phyloP scores from a whole-genome alignment of 2,888 invertebrate genomes.

The Diadegma fenestrale region DNA sequence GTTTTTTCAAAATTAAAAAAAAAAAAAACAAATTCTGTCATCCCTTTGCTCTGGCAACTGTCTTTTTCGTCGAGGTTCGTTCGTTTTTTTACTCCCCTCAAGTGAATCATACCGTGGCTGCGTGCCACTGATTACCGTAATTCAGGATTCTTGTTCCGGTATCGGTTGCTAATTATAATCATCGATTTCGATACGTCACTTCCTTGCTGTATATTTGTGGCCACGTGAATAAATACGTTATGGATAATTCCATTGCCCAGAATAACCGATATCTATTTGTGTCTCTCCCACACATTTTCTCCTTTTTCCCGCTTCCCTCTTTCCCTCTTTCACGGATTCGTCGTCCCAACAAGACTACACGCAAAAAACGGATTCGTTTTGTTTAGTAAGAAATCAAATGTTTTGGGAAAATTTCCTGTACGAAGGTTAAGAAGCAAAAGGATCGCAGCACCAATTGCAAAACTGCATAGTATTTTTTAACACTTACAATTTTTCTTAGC shows the following conservation, averaged over 20 bases:
- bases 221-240: constrained; percentile 40
- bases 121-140: constrained; percentile 83
- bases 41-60: constrained; percentile 57
- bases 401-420: too few species aligned
- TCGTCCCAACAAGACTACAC: constrained; percentile 40
- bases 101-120: constrained; percentile 78
- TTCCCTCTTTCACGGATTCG: constrained; percentile 33
- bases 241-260: constrained; percentile 38
- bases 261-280: constrained; percentile 45
- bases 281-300: constrained; percentile 29
- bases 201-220: constrained; percentile 74
- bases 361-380: too few species aligned
- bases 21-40: constrained; percentile 28
- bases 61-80: constrained; percentile 47
- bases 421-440: too few species aligned
- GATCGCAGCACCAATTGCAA: too few species aligned
- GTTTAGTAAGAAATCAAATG: too few species aligned
- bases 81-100: constrained; percentile 65
- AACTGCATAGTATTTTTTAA: too few species aligned
- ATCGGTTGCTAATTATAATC: constrained; percentile 84
- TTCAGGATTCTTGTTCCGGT: constrained; percentile 79
- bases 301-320: constrained; percentile 6
- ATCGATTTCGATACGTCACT: constrained; percentile 83
- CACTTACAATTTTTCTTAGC: too few species aligned
- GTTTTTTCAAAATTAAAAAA: constrained; percentile 32